Evolutionary conservation across 64 coral and sea anemone genomes (phyloP).

Genomic region (Orbicella faveolata): DNA sequence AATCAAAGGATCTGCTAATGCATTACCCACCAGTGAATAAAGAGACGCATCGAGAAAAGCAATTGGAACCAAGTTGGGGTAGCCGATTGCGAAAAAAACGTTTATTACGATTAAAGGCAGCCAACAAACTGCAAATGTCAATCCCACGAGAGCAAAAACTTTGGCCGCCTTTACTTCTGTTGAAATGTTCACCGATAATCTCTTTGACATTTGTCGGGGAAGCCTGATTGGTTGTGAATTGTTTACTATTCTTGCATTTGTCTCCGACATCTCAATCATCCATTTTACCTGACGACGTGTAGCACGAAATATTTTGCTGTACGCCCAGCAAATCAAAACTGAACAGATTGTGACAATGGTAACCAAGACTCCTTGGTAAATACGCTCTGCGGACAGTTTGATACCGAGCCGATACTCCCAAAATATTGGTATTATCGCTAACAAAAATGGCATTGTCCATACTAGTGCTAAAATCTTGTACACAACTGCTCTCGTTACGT

Average conservation of each 20-base stretch:
- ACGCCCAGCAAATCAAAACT: constrained; percentile 54
- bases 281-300: constrained; percentile 64
- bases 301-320: constrained; percentile 65
- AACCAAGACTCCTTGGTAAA: constrained; percentile 68
- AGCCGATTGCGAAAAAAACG: constrained; percentile 49
- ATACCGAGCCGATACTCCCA: constrained; percentile 58
- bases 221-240: not conserved
- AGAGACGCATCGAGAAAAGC: constrained; percentile 59
- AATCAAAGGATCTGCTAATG: constrained; percentile 75
- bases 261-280: constrained; percentile 40
- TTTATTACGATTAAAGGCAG: constrained; percentile 81
- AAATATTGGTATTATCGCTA: constrained; percentile 71
- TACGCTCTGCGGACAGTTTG: constrained; percentile 28
- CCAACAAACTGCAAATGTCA: constrained; percentile 76
- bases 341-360: constrained; percentile 49
- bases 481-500: constrained; percentile 65
- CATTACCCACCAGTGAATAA: constrained; percentile 75
- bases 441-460: constrained; percentile 65
- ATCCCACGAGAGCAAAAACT: constrained; percentile 75
- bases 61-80: constrained; percentile 23
- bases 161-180: constrained; percentile 76
- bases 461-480: constrained; percentile 64
- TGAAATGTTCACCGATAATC: constrained; percentile 41
- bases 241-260: constrained; percentile 27
- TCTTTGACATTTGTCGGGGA: not conserved